Evolutionary conservation across 1,140 invertebrate species (phyloP).

Genomic region (Fopius arisanus): DNA sequence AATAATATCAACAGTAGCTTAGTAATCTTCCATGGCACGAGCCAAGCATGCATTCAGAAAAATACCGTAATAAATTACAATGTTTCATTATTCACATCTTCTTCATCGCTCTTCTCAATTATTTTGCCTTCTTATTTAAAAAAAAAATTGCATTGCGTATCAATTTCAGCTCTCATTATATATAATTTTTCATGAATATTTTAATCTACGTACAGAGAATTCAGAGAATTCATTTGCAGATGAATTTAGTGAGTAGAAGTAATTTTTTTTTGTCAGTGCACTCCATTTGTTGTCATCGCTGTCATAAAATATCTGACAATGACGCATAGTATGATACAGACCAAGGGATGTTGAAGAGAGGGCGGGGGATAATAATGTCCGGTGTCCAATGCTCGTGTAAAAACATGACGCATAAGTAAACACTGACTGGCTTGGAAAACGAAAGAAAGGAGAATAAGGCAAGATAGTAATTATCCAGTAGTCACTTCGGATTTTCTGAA

Average conservation of each 20-base stretch:
- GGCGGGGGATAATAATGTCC: background rate
- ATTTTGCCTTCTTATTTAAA: no score
- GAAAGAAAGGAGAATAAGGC: background rate
- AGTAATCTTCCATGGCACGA: conserved; percentile 30
- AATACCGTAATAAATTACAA: background rate
- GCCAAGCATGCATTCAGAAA: conserved; percentile 10
- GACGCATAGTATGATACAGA: background rate
- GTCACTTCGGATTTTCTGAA: background rate
- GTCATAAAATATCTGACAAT: background rate
- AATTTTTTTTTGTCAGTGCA: background rate
- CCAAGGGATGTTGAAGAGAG: background rate
- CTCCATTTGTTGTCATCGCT: background rate
- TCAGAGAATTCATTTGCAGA: no score
- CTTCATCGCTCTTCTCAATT: no score
- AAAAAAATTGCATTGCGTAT: no score
- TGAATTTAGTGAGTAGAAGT: no score
- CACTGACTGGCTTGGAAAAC: background rate
- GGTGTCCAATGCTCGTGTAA: background rate
- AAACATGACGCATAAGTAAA: background rate
- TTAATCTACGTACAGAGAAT: no score
- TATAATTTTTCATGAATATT: no score
- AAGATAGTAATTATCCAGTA: background rate
- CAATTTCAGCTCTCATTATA: no score
- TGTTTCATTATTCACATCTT: background rate
- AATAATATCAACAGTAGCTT: conserved; percentile 16